These are phyloP conservation scores for Ameiurus melas DNA, from an alignment of 2,113 vertebrate genomes.

Conservation along the genomic window DNA sequence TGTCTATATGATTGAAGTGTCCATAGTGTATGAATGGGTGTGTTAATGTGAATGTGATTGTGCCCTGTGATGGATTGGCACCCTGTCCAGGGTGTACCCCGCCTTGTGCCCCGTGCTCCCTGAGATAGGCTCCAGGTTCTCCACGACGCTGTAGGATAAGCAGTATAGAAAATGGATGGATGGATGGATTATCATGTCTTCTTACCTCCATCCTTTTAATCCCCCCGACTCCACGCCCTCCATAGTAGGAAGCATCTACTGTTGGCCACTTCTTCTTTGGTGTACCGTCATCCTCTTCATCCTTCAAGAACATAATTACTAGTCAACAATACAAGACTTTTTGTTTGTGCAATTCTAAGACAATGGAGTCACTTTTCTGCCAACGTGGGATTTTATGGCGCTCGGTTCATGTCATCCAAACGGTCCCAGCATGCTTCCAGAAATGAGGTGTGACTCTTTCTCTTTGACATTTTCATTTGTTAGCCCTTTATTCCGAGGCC, in stretches of 20 bases:
- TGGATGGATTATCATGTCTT: neutral
- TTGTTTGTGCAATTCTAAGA: neutral
- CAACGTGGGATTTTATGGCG: neutral
- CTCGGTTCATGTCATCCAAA: neutral
- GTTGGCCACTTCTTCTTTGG: conserved; percentile 85
- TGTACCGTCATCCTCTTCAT: conserved; percentile 84
- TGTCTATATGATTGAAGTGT: too few relatives aligned
- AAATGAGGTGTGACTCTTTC: conserved; percentile 44
- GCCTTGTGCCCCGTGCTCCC: too few relatives aligned
- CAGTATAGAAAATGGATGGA: too few relatives aligned
- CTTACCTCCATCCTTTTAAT: conserved; percentile 98
- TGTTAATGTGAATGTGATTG: too few relatives aligned
- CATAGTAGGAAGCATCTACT: conserved; percentile 96
- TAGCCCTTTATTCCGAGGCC: neutral
- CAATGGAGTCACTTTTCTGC: neutral
- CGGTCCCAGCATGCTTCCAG: conserved; percentile 24
- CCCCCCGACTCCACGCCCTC: conserved; percentile 93
- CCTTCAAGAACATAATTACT: conserved; percentile 62
- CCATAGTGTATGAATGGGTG: too few relatives aligned
- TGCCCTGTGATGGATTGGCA: too few relatives aligned
- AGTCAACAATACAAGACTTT: neutral
- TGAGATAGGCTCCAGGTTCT: too few relatives aligned
- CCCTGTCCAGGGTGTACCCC: too few relatives aligned
- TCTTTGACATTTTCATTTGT: conserved; percentile 49
- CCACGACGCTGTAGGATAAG: too few relatives aligned